phyloP scores from a whole-genome alignment of 1,140 invertebrate species.

The Venustaconcha ellipsiformis region DNA sequence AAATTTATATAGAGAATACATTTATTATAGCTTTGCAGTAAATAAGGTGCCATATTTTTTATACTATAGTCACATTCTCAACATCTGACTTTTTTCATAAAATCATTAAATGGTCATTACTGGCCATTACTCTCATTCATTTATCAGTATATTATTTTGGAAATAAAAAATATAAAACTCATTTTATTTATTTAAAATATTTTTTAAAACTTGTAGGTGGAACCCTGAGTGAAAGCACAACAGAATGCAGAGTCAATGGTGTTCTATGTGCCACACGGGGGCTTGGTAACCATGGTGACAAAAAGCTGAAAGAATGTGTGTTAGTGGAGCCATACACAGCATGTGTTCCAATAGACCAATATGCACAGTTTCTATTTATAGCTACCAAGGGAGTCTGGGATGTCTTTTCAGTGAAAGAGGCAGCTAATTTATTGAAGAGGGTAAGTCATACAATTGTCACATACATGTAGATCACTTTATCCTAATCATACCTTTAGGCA shows the following conservation, averaged over 20 bases:
- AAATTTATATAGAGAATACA: too few species aligned
- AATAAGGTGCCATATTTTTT: too few species aligned
- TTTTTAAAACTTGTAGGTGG: slow-evolving; percentile 48
- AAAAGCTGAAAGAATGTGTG: slow-evolving; percentile 59
- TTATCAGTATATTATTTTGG: too few species aligned
- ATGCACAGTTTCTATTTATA: slow-evolving; percentile 65
- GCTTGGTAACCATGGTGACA: slow-evolving; percentile 68
- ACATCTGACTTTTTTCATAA: too few species aligned
- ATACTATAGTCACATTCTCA: too few species aligned
- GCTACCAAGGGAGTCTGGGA: slow-evolving; percentile 66
- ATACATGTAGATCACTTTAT: too few species aligned
- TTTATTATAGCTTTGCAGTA: too few species aligned
- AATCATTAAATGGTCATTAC: too few species aligned
- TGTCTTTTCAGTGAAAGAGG: slow-evolving; percentile 62
- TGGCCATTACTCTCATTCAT: too few species aligned
- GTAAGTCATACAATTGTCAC: slow-evolving; percentile 30
- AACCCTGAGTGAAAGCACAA: slow-evolving; percentile 54
- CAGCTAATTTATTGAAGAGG: slow-evolving; percentile 57
- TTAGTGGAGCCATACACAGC: slow-evolving; percentile 55
- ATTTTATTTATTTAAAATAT: too few species aligned
- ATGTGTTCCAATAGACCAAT: slow-evolving; percentile 58
- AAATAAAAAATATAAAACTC: too few species aligned
- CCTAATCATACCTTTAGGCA: too few species aligned
- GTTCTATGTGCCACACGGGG: slow-evolving; percentile 62
- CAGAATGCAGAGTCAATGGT: slow-evolving; percentile 62